phyloP scores from a whole-genome alignment of 2,113 vertebrate species.

The Oryctolagus cuniculus region mOryCun1.1 NC_091437.1:67592501-67593000 shows the following conservation, averaged over 20 bases:
- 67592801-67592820: background rate
- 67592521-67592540: too few species aligned
- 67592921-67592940: background rate
- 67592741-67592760: background rate
- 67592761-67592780: background rate
- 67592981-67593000: background rate
- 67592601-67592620: background rate
- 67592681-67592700: background rate
- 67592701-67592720: background rate
- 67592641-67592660: fast-evolving
- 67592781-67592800: background rate
- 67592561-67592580: fast-evolving
- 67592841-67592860: background rate
- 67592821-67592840: fast-evolving
- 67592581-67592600: fast-evolving
- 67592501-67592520: background rate
- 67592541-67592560: background rate
- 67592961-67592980: background rate
- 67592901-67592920: background rate
- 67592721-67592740: background rate
- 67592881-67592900: background rate
- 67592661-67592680: background rate
- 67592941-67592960: background rate
- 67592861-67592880: background rate
- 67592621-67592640: fast-evolving